Conservation (phyloP, 92 coral and sea anemone genomes). For the Metridium senile region DNA sequence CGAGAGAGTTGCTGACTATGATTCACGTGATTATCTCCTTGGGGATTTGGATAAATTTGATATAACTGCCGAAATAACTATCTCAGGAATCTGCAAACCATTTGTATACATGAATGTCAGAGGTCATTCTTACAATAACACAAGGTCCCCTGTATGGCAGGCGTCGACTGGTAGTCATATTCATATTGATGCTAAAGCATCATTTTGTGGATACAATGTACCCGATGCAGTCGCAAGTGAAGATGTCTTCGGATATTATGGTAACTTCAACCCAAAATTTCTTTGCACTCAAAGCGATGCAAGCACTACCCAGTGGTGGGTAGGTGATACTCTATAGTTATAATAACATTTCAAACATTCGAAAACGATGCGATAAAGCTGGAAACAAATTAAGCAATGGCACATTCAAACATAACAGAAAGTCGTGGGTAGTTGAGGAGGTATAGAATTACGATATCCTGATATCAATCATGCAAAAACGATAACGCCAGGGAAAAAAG, state of each 20-base stretch:
- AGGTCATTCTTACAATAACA: background rate
- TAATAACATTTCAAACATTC: too few relatives aligned
- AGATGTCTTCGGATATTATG: background rate
- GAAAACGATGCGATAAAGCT: background rate
- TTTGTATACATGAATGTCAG: background rate
- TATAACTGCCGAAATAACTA: background rate
- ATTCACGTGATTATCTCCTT: background rate
- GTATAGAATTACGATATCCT: too few relatives aligned
- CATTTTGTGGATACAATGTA: background rate
- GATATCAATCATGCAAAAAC: too few relatives aligned
- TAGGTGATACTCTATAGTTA: too few relatives aligned
- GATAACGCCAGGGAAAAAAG: too few relatives aligned
- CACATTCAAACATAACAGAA: too few relatives aligned
- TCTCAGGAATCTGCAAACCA: background rate
- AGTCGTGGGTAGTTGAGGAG: too few relatives aligned
- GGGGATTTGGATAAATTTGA: background rate
- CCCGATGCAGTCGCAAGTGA: background rate
- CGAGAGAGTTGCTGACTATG: background rate
- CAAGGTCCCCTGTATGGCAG: background rate
- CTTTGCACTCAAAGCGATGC: background rate
- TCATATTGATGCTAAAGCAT: background rate
- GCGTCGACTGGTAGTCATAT: background rate
- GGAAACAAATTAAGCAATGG: too few relatives aligned
- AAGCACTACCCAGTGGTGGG: slow-evolving; percentile 2
- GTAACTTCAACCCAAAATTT: background rate